phyloP scores from a whole-genome alignment of 2,797 vertebrate genomes.

The Sebastes steindachneri region DNA sequence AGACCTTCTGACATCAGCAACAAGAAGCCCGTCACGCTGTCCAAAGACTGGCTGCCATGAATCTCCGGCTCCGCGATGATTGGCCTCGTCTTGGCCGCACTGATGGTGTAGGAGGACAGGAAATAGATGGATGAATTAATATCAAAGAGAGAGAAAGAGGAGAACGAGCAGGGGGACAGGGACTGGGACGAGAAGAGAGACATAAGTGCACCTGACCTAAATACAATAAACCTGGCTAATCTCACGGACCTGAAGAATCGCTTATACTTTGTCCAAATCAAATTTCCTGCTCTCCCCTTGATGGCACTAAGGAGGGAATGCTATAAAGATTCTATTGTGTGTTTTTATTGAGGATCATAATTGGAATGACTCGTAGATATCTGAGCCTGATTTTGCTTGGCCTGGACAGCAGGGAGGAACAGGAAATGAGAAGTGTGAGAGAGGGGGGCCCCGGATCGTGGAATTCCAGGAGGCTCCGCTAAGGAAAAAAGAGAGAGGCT shows the following conservation, averaged over 20 bases:
- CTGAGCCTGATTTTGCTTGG: constrained; percentile 27
- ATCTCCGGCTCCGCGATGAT: constrained; percentile 95
- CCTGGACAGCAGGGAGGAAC: constrained; percentile 11
- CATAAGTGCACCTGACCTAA: constrained; percentile 1
- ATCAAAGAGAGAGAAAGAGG: neutral
- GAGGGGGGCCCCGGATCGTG: neutral
- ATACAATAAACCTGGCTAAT: constrained; percentile 18
- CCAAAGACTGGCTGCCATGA: constrained; percentile 89
- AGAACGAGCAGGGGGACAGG: neutral
- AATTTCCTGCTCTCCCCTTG: constrained; percentile 33
- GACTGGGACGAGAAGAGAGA: neutral
- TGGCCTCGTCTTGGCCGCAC: constrained; percentile 90
- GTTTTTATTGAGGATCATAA: constrained; percentile 31
- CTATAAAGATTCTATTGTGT: constrained; percentile 14
- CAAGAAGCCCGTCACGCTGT: constrained; percentile 92
- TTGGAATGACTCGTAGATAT: constrained; percentile 16
- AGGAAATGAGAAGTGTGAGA: constrained; percentile 44
- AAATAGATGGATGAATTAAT: neutral
- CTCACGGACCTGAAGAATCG: neutral
- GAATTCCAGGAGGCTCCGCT: constrained; percentile 39
- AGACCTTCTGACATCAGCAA: constrained; percentile 97
- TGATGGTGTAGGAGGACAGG: constrained; percentile 56
- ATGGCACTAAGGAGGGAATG: neutral
- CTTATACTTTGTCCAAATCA: neutral
- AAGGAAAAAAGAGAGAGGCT: neutral